Evolutionary conservation across 2,113 vertebrate species (phyloP).

Genomic region (Cyphomyrus plagiostoma): DNA sequence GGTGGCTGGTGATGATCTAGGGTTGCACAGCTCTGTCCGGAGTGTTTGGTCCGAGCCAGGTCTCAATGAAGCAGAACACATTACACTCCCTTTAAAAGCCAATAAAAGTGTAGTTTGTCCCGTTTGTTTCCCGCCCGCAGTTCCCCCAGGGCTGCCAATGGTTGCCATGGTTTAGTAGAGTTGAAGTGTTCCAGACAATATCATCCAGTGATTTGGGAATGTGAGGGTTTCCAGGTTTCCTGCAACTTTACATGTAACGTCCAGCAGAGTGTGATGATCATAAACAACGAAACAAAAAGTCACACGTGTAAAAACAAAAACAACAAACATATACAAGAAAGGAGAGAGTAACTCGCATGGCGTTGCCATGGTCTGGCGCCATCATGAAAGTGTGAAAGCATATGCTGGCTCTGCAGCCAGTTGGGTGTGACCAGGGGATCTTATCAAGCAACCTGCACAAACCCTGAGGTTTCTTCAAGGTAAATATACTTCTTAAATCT

Average conservation of each 20-base stretch:
- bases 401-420: neutral
- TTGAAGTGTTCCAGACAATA: neutral
- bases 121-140: neutral
- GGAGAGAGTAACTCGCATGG: neutral
- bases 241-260: neutral
- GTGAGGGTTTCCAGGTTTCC: neutral
- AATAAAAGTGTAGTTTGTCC: neutral
- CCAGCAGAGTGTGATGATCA: neutral
- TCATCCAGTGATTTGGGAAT: neutral
- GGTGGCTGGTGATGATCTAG: neutral
- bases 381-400: neutral
- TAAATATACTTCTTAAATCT: slow-evolving; percentile 33
- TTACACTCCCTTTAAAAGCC: neutral
- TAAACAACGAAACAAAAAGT: neutral
- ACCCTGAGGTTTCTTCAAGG: slow-evolving; percentile 53
- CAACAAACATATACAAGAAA: neutral
- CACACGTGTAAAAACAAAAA: neutral
- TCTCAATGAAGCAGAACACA: neutral
- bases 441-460: slow-evolving; percentile 25
- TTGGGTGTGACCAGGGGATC: neutral
- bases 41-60: neutral
- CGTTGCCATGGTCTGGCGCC: neutral
- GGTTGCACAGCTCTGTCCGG: neutral
- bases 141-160: neutral
- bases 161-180: neutral